Conservation (phyloP, 2,113 vertebrate species). For the Mobula birostris region DNA sequence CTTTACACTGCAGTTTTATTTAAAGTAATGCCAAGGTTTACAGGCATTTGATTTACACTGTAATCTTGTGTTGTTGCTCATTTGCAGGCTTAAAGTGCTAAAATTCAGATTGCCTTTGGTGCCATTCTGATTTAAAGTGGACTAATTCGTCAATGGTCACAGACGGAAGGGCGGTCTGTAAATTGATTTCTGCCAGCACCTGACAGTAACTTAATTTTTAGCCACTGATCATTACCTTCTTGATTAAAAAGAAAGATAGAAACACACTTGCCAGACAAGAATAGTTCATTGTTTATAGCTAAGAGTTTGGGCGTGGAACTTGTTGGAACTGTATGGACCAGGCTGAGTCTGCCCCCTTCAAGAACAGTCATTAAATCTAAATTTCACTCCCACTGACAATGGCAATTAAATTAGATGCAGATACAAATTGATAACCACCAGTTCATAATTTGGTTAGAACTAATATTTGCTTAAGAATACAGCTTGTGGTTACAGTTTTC, state of each 20-base stretch:
- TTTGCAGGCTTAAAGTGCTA: not conserved
- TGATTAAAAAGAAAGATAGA: not conserved
- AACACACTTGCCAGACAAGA: not conserved
- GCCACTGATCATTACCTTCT: not conserved
- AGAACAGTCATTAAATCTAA: not conserved
- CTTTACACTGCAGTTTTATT: not conserved
- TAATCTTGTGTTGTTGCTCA: not conserved
- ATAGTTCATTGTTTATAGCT: not conserved
- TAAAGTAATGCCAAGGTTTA: not conserved
- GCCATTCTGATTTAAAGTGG: not conserved
- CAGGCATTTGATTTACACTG: not conserved
- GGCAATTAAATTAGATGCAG: not conserved
- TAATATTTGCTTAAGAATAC: not conserved
- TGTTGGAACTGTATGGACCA: no score
- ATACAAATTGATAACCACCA: not conserved
- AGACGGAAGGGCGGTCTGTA: not conserved
- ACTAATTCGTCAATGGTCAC: not conserved
- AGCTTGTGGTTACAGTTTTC: not conserved
- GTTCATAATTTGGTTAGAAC: not conserved
- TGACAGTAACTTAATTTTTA: not conserved
- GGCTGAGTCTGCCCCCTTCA: not conserved
- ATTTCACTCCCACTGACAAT: not conserved
- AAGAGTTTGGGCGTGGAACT: not conserved
- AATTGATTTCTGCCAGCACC: not conserved
- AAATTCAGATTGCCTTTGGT: not conserved